phyloP scores from a whole-genome alignment of 2,797 vertebrate genomes.

The Coranthus polyacanthus region DNA sequence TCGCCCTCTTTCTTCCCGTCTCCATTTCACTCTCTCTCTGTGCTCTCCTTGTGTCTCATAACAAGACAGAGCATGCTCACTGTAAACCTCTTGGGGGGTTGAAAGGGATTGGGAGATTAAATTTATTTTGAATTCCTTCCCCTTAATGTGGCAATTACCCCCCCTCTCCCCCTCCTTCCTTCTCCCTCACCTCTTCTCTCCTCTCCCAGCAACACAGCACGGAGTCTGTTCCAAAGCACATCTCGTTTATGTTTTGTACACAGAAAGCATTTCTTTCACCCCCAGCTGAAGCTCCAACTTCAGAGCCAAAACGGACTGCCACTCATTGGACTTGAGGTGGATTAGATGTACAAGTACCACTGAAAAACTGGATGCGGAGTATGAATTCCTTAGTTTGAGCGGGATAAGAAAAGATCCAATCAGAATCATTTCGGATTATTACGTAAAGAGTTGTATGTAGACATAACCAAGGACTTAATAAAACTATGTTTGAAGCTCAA shows the following conservation, averaged over 20 bases:
- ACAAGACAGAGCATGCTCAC: constrained; percentile 85
- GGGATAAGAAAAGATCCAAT: constrained; percentile 19
- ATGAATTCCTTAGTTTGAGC: constrained; percentile 23
- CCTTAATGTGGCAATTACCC: constrained; percentile 87
- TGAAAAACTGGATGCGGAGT: constrained; percentile 10
- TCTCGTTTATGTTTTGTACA: constrained; percentile 78
- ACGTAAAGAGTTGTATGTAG: background rate
- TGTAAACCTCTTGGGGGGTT: constrained; percentile 74
- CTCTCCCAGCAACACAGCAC: constrained; percentile 61
- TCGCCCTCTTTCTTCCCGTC: constrained; percentile 55
- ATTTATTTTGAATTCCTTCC: constrained; percentile 89
- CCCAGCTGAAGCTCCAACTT: constrained; percentile 58
- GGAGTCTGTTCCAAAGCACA: constrained; percentile 70
- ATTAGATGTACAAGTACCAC: constrained; percentile 40
- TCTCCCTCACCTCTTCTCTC: constrained; percentile 48
- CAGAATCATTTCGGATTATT: constrained; percentile 12
- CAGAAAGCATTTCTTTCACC: constrained; percentile 69
- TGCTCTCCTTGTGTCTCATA: constrained; percentile 73
- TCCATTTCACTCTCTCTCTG: constrained; percentile 72
- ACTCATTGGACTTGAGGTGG: constrained; percentile 27
- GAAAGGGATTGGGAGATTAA: constrained; percentile 84
- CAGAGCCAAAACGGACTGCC: constrained; percentile 51
- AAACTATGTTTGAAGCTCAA: no score
- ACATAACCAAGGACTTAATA: no score
- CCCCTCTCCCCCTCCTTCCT: constrained; percentile 30